Base-by-base conservation (phyloP, 2,797 vertebrate species). In the Rhincodon typus region DNA sequence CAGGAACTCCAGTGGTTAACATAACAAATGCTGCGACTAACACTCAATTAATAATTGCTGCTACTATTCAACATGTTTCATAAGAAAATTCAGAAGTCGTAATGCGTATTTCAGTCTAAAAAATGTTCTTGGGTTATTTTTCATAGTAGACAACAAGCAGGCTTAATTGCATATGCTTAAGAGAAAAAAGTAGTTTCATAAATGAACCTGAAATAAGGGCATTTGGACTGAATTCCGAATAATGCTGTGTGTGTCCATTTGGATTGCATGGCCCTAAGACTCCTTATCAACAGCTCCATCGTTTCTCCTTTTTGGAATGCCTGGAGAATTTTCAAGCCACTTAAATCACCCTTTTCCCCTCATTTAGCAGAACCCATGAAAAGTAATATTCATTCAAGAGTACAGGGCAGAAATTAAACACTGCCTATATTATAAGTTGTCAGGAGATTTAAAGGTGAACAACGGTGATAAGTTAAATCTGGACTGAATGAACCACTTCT, bases 1-100 rank as follows among this genome's bases (percentile, higher is more conserved):
- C 90, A 93, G 90, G 62, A 93, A 93, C n/a, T 69, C 38, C 90
- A 67, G n/a, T 10, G 21, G 90, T 69, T 93, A 69, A 42, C 90
- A 93, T 69, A 93, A 93, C n/a, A 93, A 93, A 42, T 93, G 62
- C 34, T 42, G 62, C 25, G n/a, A 69, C 21, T 93, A 93, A 93
- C 90, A 69, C 90, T 21, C 62, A n/a, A 93, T 93, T 69, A 93
- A 66, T n/a, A 93, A 93, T 67, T 69, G 62, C 88, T 66, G 15
- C 66, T 4, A 93, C 62, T 27, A 23, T 93, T 93, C 90, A 93
- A 93, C 62, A 38, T n/a, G 6, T 62, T 19, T 1, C 19, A 12
- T 38, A 38, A 67, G 19, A 42, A 93, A 93, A 69, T 17, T 91
- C 88, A 91, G 66, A 62, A 66, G n/a, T 38, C 19, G 17, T 42